Evolutionary conservation across 1,140 invertebrate genomes (phyloP).

Genomic region (Temnothorax curvispinosus): DNA sequence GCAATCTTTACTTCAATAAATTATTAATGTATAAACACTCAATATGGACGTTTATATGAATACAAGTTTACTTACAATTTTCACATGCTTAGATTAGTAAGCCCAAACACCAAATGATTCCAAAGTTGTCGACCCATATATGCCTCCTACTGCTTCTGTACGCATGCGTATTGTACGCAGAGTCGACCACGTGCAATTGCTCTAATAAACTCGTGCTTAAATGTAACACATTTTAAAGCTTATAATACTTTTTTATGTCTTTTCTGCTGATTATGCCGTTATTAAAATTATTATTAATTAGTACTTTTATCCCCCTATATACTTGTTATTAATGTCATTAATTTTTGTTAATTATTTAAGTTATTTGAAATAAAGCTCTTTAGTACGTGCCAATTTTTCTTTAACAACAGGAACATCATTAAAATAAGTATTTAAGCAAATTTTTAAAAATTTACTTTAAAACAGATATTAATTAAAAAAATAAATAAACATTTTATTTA

Average conservation of each 20-base stretch:
- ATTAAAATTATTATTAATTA: not conserved
- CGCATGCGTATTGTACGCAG: not conserved
- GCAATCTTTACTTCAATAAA: too few relatives aligned
- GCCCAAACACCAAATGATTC: not conserved
- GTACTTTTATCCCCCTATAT: not conserved
- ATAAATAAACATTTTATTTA: not conserved
- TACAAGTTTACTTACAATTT: not conserved
- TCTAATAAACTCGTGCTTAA: not conserved
- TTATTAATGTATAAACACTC: not conserved
- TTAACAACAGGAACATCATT: not conserved
- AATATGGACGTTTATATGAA: not conserved
- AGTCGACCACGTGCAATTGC: not conserved
- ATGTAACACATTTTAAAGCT: not conserved
- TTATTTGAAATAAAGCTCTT: not conserved
- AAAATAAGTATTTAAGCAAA: not conserved
- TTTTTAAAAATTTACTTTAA: not conserved
- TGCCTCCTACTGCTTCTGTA: not conserved
- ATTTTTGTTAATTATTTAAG: not conserved
- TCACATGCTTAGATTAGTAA: not conserved
- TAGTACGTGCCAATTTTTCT: not conserved
- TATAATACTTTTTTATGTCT: not conserved
- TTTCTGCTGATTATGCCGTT: not conserved
- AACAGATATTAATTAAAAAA: not conserved
- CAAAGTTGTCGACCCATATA: not conserved
- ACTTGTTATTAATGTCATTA: not conserved